These are phyloP conservation scores for Hedya salicella DNA, from an alignment of 2,888 invertebrate species.

Conservation along the genomic window DNA sequence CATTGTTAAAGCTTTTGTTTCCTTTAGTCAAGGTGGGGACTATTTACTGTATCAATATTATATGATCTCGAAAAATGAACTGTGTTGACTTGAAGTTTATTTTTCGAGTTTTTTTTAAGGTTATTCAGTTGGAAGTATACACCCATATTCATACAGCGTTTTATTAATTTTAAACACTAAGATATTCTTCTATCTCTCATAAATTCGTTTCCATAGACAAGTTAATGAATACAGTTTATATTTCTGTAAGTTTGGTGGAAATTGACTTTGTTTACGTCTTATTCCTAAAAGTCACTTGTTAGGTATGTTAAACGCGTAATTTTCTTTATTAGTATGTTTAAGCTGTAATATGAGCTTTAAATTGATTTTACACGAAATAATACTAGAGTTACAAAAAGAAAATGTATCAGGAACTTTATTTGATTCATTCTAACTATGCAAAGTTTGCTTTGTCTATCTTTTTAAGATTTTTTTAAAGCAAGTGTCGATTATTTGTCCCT, in stretches of 20 bases:
- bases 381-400: constrained; percentile 27
- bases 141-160: constrained; percentile 28
- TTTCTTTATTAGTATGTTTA: constrained; percentile 14
- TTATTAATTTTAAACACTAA: constrained; percentile 20
- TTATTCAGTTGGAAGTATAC: too few species aligned
- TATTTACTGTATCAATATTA: constrained; percentile 19
- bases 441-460: constrained; percentile 15
- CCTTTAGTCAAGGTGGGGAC: constrained; percentile 36
- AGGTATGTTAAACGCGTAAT: constrained; percentile 39
- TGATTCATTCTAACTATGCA: constrained; percentile 36
- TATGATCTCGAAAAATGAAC: constrained; percentile 14
- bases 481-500: constrained; percentile 36
- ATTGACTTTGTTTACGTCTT: constrained; percentile 50
- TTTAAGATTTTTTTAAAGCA: constrained; percentile 27
- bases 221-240: constrained; percentile 50
- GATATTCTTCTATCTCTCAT: constrained; percentile 31
- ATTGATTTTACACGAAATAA: constrained; percentile 23
- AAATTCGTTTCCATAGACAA: constrained; percentile 45
- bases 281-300: constrained; percentile 34
- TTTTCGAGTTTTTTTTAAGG: constrained; percentile 11
- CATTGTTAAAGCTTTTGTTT: constrained; percentile 40
- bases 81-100: constrained; percentile 9
- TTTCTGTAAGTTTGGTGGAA: constrained; percentile 52
- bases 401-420: constrained; percentile 36
- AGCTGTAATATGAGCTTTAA: constrained; percentile 13